Conservation (phyloP, 2,113 vertebrate genomes). For the Meriones unguiculatus region DNA sequence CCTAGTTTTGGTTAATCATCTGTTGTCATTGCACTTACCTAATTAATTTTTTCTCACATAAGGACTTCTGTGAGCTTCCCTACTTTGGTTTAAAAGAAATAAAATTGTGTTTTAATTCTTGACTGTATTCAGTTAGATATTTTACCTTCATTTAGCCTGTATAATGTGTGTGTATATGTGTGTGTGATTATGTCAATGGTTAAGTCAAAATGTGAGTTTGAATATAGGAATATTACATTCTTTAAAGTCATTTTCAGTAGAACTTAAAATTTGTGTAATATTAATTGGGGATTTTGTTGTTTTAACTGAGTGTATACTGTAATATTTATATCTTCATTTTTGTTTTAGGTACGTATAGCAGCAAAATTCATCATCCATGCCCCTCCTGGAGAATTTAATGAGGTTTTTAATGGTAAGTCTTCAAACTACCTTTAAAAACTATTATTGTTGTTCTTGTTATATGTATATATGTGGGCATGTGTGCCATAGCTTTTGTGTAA, state of each 20-base stretch:
- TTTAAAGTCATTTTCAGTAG: conserved; percentile 41
- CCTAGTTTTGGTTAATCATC: not conserved
- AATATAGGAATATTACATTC: not conserved
- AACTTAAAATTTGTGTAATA: conserved; percentile 31
- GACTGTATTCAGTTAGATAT: conserved; percentile 1
- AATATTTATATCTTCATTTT: conserved; percentile 75
- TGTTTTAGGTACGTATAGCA: conserved; percentile 95
- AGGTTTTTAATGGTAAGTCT: conserved; percentile 97
- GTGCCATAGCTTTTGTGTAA: not conserved
- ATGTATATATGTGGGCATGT: not conserved
- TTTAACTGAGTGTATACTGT: conserved; percentile 28
- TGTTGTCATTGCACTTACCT: conserved; percentile 30
- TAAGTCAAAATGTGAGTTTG: not conserved
- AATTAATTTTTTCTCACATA: conserved; percentile 22
- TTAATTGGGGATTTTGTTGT: not conserved
- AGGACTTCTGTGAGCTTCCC: conserved; percentile 29
- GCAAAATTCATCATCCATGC: conserved; percentile 98
- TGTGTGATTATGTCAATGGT: no score
- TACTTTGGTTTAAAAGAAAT: conserved; percentile 49
- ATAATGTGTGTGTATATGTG: not conserved
- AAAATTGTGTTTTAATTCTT: conserved; percentile 45
- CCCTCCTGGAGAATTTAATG: conserved; percentile 98
- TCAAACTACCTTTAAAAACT: conserved; percentile 12
- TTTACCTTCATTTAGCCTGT: conserved; percentile 29
- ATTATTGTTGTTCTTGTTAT: not conserved